phyloP scores from a whole-genome alignment of 2,113 vertebrate genomes.

The Fregata magnificens region DNA sequence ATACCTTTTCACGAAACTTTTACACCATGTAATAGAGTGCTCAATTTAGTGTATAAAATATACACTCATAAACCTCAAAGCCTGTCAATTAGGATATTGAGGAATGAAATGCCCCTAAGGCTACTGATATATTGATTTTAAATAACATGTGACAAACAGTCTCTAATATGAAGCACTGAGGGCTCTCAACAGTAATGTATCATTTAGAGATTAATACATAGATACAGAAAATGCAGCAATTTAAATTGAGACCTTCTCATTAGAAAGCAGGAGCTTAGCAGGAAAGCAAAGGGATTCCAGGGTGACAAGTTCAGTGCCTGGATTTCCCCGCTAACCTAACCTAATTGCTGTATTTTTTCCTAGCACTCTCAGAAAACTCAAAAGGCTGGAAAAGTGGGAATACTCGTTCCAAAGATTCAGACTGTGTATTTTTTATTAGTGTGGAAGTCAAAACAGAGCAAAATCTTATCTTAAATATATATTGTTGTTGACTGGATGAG shows the following conservation, averaged over 20 bases:
- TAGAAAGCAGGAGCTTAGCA: not conserved
- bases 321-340: not conserved
- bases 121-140: not conserved
- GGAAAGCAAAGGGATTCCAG: not conserved
- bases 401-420: fast-evolving
- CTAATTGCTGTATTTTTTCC: not conserved
- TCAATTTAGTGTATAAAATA: not conserved
- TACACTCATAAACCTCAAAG: not conserved
- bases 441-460: not conserved
- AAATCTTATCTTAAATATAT: not conserved
- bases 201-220: not conserved
- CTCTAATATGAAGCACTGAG: not conserved
- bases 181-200: not conserved
- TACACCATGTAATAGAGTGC: not conserved
- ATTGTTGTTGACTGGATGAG: not conserved
- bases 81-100: not conserved
- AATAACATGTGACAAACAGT: not conserved
- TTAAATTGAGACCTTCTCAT: not conserved
- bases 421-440: not conserved
- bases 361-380: not conserved
- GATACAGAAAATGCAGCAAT: not conserved
- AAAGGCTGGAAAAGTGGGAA: not conserved
- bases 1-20: not conserved
- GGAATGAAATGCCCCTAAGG: not conserved
- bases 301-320: not conserved